Percentiles rank a stretch among this genome's conserved stretches.
These are phyloP conservation scores for Lasioglossum lativentre DNA, from an alignment of 2,888 invertebrate genomes.

Conservation along the genomic window DNA sequence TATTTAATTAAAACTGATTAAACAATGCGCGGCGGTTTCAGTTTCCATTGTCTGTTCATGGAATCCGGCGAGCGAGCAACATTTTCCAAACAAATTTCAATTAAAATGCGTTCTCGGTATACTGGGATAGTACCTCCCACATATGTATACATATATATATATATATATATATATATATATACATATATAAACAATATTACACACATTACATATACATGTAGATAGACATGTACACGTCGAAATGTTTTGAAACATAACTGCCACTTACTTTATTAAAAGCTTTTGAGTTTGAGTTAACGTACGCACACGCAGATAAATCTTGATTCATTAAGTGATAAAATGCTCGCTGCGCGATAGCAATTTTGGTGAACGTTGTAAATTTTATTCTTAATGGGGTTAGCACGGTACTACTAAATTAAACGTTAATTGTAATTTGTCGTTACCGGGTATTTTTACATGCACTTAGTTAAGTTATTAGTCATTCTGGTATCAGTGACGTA, in stretches of 20 bases:
- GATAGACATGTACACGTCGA: neutral
- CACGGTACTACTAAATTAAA: slow-evolving; percentile 30
- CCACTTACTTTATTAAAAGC: slow-evolving; percentile 27
- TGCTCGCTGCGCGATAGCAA: neutral
- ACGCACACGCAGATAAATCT: neutral
- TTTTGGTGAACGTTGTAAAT: slow-evolving; percentile 36
- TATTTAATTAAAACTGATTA: slow-evolving; percentile 11
- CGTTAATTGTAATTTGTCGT: slow-evolving; percentile 33
- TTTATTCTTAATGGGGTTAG: slow-evolving; percentile 36
- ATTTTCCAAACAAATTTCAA: slow-evolving; percentile 23
- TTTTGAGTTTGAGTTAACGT: neutral
- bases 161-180: too few relatives aligned
- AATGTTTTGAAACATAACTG: slow-evolving; percentile 1
- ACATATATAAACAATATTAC: slow-evolving; percentile 7
- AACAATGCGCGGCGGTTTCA: neutral
- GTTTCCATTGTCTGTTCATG: neutral
- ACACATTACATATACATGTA: neutral
- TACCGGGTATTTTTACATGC: neutral
- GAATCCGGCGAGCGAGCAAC: neutral
- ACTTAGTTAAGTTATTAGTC: neutral
- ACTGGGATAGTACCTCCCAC: too few relatives aligned
- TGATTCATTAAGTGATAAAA: slow-evolving; percentile 29
- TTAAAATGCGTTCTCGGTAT: slow-evolving; percentile 1
- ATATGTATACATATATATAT: neutral
- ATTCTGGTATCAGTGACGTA: neutral